These are phyloP conservation scores for Camponotus floridanus DNA, from an alignment of 1,140 invertebrate genomes.

Conservation along the genomic window DNA sequence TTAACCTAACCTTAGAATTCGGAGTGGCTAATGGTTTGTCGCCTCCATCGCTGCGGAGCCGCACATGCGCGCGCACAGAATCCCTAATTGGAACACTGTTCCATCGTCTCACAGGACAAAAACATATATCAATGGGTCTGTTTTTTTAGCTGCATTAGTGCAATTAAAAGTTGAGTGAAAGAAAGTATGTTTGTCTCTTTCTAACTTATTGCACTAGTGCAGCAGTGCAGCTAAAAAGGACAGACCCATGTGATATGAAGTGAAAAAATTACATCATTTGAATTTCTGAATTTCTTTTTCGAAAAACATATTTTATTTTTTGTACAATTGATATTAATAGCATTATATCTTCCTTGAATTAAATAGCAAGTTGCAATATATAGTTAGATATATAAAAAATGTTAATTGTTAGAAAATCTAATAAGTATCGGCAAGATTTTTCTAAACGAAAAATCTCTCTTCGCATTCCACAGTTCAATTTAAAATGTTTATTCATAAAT, in stretches of 20 bases:
- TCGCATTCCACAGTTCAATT: not conserved
- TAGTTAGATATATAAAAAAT: slow-evolving; percentile 44
- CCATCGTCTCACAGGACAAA: too few species aligned
- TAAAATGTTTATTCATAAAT: slow-evolving; percentile 58
- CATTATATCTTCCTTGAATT: slow-evolving; percentile 12
- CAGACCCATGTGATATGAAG: too few species aligned
- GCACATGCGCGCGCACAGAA: too few species aligned
- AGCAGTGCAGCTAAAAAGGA: too few species aligned
- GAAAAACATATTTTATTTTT: slow-evolving; percentile 41
- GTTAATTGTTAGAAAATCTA: slow-evolving; percentile 15
- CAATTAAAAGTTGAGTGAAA: too few species aligned
- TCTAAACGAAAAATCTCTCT: not conserved
- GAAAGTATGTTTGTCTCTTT: too few species aligned
- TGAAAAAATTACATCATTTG: not conserved
- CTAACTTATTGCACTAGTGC: too few species aligned
- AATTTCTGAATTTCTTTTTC: not conserved
- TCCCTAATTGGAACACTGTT: too few species aligned
- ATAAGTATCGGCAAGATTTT: not conserved
- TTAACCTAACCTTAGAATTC: not conserved
- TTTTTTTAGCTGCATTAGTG: too few species aligned
- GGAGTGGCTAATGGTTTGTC: too few species aligned
- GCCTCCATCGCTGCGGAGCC: too few species aligned
- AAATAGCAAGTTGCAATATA: not conserved
- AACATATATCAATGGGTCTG: too few species aligned
- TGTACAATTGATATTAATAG: slow-evolving; percentile 18